Percentiles rank a stretch among this genome's conserved stretches.
Conservation (phyloP, 2,113 vertebrate genomes). For the Oncorhynchus mykiss region DNA sequence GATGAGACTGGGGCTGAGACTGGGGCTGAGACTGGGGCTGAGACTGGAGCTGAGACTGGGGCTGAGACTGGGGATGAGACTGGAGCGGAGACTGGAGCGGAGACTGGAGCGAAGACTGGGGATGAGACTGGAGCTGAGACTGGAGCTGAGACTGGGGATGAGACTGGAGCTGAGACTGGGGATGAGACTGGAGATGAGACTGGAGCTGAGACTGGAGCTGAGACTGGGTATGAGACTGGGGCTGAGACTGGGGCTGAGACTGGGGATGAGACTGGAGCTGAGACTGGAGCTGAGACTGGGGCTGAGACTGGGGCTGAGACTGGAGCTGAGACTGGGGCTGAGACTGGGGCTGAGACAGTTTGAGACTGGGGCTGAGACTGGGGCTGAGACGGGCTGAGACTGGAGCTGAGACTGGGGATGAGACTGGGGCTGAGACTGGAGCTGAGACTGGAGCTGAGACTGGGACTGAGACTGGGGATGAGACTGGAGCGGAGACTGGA, state of each 20-base stretch:
- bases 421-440: too few species aligned
- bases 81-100: neutral
- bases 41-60: neutral
- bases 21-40: neutral
- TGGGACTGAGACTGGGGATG: too few species aligned
- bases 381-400: too few species aligned
- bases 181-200: too few species aligned
- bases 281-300: neutral
- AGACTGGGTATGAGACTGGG: neutral
- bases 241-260: conserved; percentile 26
- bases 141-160: neutral
- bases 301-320: too few species aligned
- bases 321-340: neutral
- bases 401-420: too few species aligned
- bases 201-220: neutral
- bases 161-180: neutral
- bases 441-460: too few species aligned
- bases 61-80: conserved; percentile 25
- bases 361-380: too few species aligned
- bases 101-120: neutral
- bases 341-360: neutral
- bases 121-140: conserved; percentile 24
- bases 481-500: too few species aligned
- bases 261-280: conserved; percentile 12
- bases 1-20: too few species aligned